Conservation (phyloP, 1,140 invertebrate genomes). For the Lordiphosa mommai region DNA sequence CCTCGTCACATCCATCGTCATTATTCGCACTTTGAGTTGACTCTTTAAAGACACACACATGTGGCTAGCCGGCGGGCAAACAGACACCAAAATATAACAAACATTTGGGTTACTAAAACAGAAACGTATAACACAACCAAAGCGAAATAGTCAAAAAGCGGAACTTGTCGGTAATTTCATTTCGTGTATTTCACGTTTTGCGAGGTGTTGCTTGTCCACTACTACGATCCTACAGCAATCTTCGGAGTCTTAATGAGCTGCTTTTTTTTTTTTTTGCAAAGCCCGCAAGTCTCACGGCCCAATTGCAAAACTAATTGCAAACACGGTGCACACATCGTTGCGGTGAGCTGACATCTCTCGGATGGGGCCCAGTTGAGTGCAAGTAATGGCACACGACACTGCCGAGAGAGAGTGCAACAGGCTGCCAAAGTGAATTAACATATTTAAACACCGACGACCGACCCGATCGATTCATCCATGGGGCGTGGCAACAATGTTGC, state of each 20-base stretch:
- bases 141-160: slow-evolving; percentile 55
- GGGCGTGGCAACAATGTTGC: slow-evolving; percentile 30
- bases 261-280: slow-evolving; percentile 30
- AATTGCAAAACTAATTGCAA: slow-evolving; percentile 73
- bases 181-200: slow-evolving; percentile 70
- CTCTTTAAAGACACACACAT: slow-evolving; percentile 39
- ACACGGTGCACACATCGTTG: slow-evolving; percentile 35
- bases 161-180: slow-evolving; percentile 66
- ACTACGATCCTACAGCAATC: no score
- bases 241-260: slow-evolving; percentile 58
- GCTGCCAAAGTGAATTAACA: slow-evolving; percentile 53
- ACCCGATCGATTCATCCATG: slow-evolving; percentile 9
- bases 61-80: slow-evolving; percentile 61
- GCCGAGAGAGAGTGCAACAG: slow-evolving; percentile 9
- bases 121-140: slow-evolving; percentile 21
- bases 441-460: slow-evolving; percentile 37
- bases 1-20: slow-evolving; percentile 29
- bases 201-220: slow-evolving; percentile 41
- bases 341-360: slow-evolving; percentile 32
- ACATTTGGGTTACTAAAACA: slow-evolving; percentile 76
- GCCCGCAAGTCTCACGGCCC: slow-evolving; percentile 55
- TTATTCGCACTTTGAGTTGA: slow-evolving; percentile 44
- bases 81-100: slow-evolving; percentile 21
- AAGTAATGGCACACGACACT: slow-evolving; percentile 60
- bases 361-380: slow-evolving; percentile 50